phyloP scores from a whole-genome alignment of 2,888 invertebrate genomes.

The Tetragnatha montana region DNA sequence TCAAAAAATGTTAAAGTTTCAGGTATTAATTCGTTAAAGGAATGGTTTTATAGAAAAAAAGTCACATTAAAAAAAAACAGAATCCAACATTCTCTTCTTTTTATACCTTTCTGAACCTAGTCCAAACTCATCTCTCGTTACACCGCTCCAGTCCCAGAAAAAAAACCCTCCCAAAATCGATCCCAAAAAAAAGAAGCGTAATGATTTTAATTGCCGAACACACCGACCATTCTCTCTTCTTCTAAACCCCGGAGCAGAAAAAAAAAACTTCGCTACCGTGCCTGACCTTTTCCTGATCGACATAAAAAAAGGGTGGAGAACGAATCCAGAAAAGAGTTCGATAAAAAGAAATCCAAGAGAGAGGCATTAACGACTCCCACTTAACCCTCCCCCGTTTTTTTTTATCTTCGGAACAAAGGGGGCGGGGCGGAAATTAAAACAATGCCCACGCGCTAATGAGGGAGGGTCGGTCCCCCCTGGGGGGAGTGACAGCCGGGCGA shows the following conservation, averaged over 20 bases:
- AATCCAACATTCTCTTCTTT: no score
- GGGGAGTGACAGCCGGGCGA: neutral
- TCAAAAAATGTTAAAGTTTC: no score
- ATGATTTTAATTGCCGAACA: no score
- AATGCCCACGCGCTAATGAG: neutral
- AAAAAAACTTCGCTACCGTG: neutral
- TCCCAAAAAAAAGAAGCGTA: no score
- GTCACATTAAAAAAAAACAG: no score
- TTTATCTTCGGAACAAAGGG: conserved; percentile 4
- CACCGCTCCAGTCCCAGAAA: no score
- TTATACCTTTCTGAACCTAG: no score
- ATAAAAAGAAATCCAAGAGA: neutral
- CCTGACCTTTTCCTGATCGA: conserved; percentile 10
- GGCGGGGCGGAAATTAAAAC: neutral
- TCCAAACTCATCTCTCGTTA: no score
- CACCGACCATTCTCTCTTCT: no score
- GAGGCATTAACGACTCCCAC: conserved; percentile 52
- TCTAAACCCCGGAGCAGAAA: neutral
- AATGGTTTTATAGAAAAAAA: no score
- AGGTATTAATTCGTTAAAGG: no score
- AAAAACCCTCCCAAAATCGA: no score
- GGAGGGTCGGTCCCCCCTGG: neutral
- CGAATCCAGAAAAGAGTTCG: neutral
- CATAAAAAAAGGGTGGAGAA: neutral
- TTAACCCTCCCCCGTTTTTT: conserved; percentile 15